Base-by-base conservation (phyloP, 2,113 vertebrate species). In the Archocentrus centrarchus region DNA sequence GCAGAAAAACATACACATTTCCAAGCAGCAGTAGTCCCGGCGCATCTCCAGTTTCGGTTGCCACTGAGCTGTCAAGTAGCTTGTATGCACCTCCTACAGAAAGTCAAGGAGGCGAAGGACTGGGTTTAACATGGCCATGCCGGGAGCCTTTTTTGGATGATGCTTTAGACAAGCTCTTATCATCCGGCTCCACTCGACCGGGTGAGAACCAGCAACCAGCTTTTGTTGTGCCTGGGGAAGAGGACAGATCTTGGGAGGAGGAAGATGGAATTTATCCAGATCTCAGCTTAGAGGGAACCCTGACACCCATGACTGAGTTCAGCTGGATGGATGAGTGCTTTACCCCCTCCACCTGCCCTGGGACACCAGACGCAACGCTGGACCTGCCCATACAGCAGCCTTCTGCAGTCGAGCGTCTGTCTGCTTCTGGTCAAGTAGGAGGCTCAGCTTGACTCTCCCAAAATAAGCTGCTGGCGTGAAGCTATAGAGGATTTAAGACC, bases 381-480 rank as follows among this genome's bases (percentile, higher is more conserved):
- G 95, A 95, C 32, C 92, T 95, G 64, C 94, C 94, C 20, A 66
- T 80, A 35, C 91, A 93, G 79, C 95, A 95, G 64, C 94, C 90
- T 8, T 94, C 96, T 77, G 80, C 94, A 53, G 84, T 93, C 14
- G 96, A 98, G 92, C 96, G 97, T 87, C 96, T 97, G 79, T 98
- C 97, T 88, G 96, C 97, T 0, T 97, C 97, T 57, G 95, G 97
- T 92, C 97, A 98, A 97, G 98, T 98, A 99, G 95, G 98, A 96
- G 27, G 44, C 59, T 84, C 66, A 73, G 60, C 76, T 61, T 30
- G 30, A 75, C 79, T 89, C 84, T 91, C 89, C 90, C 87, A 90
- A 92, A 95, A 94, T 93, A 92, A 93, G 90, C 83, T 89, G 58
- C 81, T 80, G 75, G 76, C 79, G 77, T 62, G 22, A 79, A 78